Evolutionary conservation across 2,113 vertebrate genomes (phyloP), one percentile per base, ranked within the genome.

Genomic region (Myodes glareolus): DNA sequence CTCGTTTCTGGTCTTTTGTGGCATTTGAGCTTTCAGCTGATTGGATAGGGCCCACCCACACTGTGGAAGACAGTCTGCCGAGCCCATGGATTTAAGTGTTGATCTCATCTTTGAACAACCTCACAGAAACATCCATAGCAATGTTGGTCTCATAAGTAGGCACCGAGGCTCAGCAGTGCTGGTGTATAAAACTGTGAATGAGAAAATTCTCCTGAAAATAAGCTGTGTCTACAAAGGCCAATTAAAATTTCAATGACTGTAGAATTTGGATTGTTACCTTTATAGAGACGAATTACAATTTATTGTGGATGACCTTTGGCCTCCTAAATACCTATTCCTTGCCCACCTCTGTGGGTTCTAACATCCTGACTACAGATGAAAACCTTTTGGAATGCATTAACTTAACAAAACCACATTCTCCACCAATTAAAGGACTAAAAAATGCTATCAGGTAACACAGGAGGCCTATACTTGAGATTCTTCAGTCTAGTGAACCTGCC

Each of bases 1-100:
- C 50, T 92, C 50, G 27, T 52, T 81, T 10, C 13, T 45, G 63
- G 42, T 76, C 70, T 82, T 76, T 92, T 92, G 70, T 70, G 82
- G 33, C 55, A 36, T 45, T 72, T 33, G 72, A 63, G 70, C n/a
- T 87, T 93, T 85, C 23, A 47, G 23, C 50, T 88, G 76, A 85
- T 92, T 90, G 73, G 82, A 52, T 77, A 33, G 93, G 58, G 45
- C 85, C 80, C 45, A 81, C 58, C 27, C 45, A 94, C 50, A 76
- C 55, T 84, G 42, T 45, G 47, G 85, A 92, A 80, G 47, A 25
- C 70, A 90, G 31, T 94, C 80, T 94, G 39, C 58, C 21, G n/a
- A 95, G 39, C 33, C 47, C n/a, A 50, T 52, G 68, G 52, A 86
- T 90, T 73, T 55, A 70, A 92, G 65, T 94, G n/a, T 84, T 88